Percentiles rank a stretch among this genome's conserved stretches.
phyloP scores from a whole-genome alignment of 1,140 invertebrate species.

The Sweltsa coloradensis region DNA sequence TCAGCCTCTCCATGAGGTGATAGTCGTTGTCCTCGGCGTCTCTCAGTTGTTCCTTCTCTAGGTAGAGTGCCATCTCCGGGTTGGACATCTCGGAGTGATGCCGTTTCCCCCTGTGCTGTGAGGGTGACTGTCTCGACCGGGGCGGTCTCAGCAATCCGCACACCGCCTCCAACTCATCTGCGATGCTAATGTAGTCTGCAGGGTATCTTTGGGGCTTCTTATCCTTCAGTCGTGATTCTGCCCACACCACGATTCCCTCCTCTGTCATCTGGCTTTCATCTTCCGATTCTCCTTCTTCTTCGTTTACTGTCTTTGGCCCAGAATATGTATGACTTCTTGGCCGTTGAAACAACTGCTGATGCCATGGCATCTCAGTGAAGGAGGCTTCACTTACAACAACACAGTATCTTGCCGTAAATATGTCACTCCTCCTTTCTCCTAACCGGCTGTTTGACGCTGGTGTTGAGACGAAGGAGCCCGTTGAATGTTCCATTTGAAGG shows the following conservation, averaged over 20 bases:
- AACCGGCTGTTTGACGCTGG: no score
- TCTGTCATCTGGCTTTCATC: conserved; percentile 24
- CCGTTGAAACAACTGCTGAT: conserved; percentile 33
- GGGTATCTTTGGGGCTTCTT: conserved; percentile 28
- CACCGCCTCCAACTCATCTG: conserved; percentile 78
- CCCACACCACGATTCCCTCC: conserved; percentile 44
- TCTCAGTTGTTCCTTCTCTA: conserved; percentile 73
- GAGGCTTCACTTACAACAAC: conserved; percentile 2
- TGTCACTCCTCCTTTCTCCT: background rate
- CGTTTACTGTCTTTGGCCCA: conserved; percentile 35
- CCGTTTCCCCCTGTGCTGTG: conserved; percentile 29
- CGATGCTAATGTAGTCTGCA: conserved; percentile 86
- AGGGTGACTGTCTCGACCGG: conserved; percentile 29
- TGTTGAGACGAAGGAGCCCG: no score
- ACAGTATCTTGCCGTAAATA: conserved; percentile 1
- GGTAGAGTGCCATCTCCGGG: conserved; percentile 60
- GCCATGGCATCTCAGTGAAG: background rate
- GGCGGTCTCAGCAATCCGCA: conserved; percentile 62
- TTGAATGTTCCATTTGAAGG: no score
- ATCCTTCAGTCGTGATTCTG: conserved; percentile 42
- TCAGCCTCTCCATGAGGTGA: conserved; percentile 77
- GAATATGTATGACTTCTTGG: conserved; percentile 51
- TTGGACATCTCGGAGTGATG: conserved; percentile 58
- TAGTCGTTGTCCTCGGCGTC: conserved; percentile 87
- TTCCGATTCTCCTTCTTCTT: conserved; percentile 18